Evolutionary conservation across 2,113 vertebrate genomes (phyloP).

Genomic region (Phrynocephalus versicolor): DNA sequence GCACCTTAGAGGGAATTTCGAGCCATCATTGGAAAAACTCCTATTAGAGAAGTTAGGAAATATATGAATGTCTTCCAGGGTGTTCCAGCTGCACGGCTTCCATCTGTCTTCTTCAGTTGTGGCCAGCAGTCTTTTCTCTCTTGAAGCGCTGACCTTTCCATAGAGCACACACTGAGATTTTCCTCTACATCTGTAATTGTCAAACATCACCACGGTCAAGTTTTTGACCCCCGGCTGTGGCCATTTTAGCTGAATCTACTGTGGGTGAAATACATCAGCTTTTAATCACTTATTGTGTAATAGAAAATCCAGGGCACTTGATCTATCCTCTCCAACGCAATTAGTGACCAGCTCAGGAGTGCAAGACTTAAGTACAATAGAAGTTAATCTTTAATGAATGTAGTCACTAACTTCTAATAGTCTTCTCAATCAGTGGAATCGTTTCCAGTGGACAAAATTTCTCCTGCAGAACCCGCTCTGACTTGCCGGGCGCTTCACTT

Average conservation of each 20-base stretch:
- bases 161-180: neutral
- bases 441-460: constrained; percentile 47
- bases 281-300: constrained; percentile 79
- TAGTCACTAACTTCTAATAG: constrained; percentile 65
- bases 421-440: constrained; percentile 77
- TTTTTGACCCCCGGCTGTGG: constrained; percentile 48
- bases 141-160: neutral
- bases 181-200: constrained; percentile 42
- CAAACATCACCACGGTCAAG: constrained; percentile 12
- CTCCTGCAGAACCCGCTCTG: neutral
- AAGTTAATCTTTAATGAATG: constrained; percentile 68
- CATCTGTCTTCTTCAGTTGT: neutral
- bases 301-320: constrained; percentile 71
- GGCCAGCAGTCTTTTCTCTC: neutral
- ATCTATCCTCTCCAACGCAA: constrained; percentile 78
- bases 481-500: accelerated
- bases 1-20: no score
- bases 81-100: accelerated
- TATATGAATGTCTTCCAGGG: accelerated
- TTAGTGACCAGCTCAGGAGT: constrained; percentile 75
- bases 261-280: constrained; percentile 73
- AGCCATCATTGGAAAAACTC: neutral
- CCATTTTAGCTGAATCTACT: constrained; percentile 54
- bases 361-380: constrained; percentile 54
- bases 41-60: neutral